Evolutionary conservation across 2,113 vertebrate genomes (phyloP).

Genomic region (Ailurus styani): DNA sequence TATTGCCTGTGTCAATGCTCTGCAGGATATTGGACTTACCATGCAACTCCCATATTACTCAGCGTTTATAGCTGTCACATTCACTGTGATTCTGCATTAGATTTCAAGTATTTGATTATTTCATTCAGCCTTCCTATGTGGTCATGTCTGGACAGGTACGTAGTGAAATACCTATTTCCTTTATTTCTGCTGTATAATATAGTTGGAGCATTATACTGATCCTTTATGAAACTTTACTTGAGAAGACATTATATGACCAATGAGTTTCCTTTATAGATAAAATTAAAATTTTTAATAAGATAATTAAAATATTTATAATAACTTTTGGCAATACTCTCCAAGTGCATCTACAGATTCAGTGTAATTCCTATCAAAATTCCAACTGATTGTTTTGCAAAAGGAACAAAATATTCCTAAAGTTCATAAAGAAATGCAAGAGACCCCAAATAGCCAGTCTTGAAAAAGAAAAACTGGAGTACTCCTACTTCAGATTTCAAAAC

Average conservation of each 20-base stretch:
- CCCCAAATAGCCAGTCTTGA: neutral
- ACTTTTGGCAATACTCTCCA: neutral
- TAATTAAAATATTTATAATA: neutral
- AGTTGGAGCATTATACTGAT: neutral
- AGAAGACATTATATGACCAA: neutral
- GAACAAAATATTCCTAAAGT: neutral
- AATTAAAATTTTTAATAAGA: neutral
- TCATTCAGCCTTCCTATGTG: neutral
- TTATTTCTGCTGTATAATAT: neutral
- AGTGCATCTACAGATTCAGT: neutral
- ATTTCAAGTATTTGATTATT: neutral
- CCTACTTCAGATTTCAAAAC: neutral
- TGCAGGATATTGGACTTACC: neutral
- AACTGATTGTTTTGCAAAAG: neutral
- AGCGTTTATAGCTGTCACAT: neutral
- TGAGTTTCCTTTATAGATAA: neutral
- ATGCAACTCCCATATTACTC: neutral
- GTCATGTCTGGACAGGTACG: neutral
- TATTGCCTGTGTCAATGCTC: neutral
- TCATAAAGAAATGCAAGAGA: neutral
- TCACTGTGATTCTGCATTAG: neutral
- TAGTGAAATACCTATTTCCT: neutral
- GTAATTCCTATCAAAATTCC: neutral
- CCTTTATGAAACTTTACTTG: neutral
- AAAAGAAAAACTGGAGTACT: neutral